Base-by-base conservation (phyloP, 2,797 vertebrate genomes). In the Mus spretus region DNA sequence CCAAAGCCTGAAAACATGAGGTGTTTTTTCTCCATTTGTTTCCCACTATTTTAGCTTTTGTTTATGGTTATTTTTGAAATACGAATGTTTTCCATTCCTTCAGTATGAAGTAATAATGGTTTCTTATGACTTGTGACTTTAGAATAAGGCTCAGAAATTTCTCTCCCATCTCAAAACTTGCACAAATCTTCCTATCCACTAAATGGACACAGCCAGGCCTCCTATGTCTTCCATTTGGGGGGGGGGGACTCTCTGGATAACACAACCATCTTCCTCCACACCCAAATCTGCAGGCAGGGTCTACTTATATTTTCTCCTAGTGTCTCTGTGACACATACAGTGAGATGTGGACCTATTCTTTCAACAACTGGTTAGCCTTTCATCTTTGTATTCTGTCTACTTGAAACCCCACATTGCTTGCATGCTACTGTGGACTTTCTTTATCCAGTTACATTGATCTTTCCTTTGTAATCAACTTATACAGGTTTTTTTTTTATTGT, bases 1-100 rank as follows among this genome's bases (percentile, higher is more conserved):
- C 34, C 17, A 1, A 70, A n/a, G 17, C 67, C 67, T 70, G 15
- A 70, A 19, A 34, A 70, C 50, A 89, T 17, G 55, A 47, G 70
- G 88, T 17, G 55, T 94, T 96, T 55, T 59, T 83, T 47, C 47
- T 93, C 55, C 80, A 28, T 59, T 96, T 89, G 8, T 50, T 88
- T 37, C 40, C 89, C 6, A 14, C 40, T 37, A 2, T 78, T 78
- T 83, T 79, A 80, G 15, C 26, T 96, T 97, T 77, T 65, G 1
- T 80, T 91, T 67, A 3, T 59, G 19, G 34, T 80, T 28, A 75
- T 86, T 88, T 96, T 86, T 90, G 19, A 95, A 85, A 90, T 63
- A 22, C 53, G 22, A 40, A 89, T 11, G 9, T 63, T 85, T 86
- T 89, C 90, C 5, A 12, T 78, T 86, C 93, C 59, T 90, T 84